Evolutionary conservation across 2,113 vertebrate species (phyloP), one percentile per base, ranked within the genome.

Genomic region (Gadus macrocephalus): DNA sequence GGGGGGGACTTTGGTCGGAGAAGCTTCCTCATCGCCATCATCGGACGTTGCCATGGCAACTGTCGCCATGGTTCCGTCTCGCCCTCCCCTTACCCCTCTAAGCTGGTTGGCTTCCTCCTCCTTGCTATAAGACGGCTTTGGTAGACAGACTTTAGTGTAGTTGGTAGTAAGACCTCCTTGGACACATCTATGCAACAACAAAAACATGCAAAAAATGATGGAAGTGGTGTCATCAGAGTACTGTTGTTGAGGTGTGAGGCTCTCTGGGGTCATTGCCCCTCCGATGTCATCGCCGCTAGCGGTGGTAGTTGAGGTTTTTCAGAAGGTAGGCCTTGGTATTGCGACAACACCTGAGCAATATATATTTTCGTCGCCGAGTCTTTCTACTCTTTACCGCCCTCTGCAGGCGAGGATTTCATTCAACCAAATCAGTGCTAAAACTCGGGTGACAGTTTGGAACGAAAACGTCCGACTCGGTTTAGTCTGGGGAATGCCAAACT

Each of bases 161-260:
- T 79, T 67, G 28, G 58, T 25, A 64, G 74, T 64, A 69, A 65
- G 49, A 63, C 85, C 68, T 16, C 15, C 17, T 56, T 67, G 67
- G 79, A 78, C 76, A 70, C 74, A 70, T 89, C 90, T 92, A 91
- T 92, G 90, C 90, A 92, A 85, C 42, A 49, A 49, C 42, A 49
- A 49, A 49, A 49, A 49, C 9, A 49, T 49, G 42, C 42, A 49
- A 49, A 49, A 49, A 49, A 49, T 12, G 78, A 49, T 9, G 12
- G 12, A 49, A 64, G 69, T 74, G 80, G 60, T 68, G 70, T 55
- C 70, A 70, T 67, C 68, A 3, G 58, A 58, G 15, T 67, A 67
- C 71, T 67, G 72, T 77, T 77, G 69, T 35, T 22, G 49, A 25
- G 5, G 35, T 49, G 19, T n/a, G 35, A 11, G 53, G 53, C 6